These are phyloP conservation scores for Nesidiocoris tenuis DNA, from an alignment of 2,888 invertebrate species.

Conservation along the genomic window DNA sequence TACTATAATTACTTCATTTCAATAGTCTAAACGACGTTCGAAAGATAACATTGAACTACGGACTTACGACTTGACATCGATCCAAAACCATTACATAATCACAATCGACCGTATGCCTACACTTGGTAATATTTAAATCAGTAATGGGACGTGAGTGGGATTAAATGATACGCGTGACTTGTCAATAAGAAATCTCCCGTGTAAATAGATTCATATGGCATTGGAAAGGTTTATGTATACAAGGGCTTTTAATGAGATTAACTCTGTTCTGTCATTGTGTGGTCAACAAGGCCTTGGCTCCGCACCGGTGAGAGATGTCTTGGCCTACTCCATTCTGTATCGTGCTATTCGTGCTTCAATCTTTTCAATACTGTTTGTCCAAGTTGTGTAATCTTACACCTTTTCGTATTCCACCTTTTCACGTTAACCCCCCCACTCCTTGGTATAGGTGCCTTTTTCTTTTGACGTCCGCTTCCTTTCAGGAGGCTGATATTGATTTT, in stretches of 20 bases:
- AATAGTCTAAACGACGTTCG: neutral
- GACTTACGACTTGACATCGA: neutral
- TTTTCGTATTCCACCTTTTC: neutral
- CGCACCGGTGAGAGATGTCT: neutral
- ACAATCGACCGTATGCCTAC: neutral
- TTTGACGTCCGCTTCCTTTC: neutral
- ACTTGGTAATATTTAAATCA: neutral
- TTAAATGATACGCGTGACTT: neutral
- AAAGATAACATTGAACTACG: neutral
- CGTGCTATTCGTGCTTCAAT: neutral
- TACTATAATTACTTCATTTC: neutral
- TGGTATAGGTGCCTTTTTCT: neutral
- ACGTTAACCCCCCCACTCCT: neutral
- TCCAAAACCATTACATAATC: neutral
- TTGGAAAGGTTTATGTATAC: conserved; percentile 8
- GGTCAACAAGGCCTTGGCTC: neutral
- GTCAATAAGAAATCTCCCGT: neutral
- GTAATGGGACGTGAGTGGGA: neutral
- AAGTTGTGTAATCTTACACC: conserved; percentile 5
- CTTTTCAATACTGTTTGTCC: conserved; percentile 4
- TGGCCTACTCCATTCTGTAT: neutral
- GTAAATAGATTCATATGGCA: neutral
- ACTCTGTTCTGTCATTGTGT: neutral
- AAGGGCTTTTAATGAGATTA: conserved; percentile 25
- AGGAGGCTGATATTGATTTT: neutral